Base-by-base conservation (phyloP, 2,797 vertebrate genomes). In the Trachops cirrhosus region DNA sequence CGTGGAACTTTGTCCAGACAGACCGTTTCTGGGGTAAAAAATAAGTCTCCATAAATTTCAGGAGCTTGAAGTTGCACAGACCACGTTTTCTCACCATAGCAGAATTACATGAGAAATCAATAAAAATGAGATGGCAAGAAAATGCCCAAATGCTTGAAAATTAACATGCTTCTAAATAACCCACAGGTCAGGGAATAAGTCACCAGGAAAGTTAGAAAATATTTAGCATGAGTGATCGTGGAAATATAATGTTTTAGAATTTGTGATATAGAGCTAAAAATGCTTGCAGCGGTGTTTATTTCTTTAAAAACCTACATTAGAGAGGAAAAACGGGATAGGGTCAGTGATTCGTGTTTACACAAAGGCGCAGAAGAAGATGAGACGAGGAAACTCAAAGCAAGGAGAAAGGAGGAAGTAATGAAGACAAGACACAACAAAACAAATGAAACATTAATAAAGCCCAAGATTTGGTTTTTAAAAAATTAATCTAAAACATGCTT, bases 1-100 rank as follows among this genome's bases (percentile, higher is more conserved):
- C 0, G 0, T 2, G 46, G 48, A 26, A 2, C 48, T 26, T n/a
- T 2, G 21, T 64, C 39, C 26, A 32, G 41, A 48, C 4, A 6
- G 37, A 54, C 19, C 24, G 9, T 29, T 59, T 62, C 41, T 11
- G 24, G 37, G 52, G 44, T 24, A 39, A 54, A 68, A 6, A 75
- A 4, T 22, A 21, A 32, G 9, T 37, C 75, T 64, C 19, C 21
- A 5, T 44, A 26, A 34, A 37, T 26, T 32, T 44, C 57, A 44
- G 74, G 59, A 70, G 22, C 21, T 1, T 68, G 57, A 50, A 26
- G 14, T 32, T 50, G 44, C 24, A 57, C 57, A 26, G 4, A 79
- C 9, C 21, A 22, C 12, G 9, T 39, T 41, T 46, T 57, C 46
- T 19, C 24, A 29, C 44, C 62, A 32, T 1, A 73, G 86, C 11